Conservation (phyloP, 64 coral and sea anemone genomes). For the Porites australiensis region DNA sequence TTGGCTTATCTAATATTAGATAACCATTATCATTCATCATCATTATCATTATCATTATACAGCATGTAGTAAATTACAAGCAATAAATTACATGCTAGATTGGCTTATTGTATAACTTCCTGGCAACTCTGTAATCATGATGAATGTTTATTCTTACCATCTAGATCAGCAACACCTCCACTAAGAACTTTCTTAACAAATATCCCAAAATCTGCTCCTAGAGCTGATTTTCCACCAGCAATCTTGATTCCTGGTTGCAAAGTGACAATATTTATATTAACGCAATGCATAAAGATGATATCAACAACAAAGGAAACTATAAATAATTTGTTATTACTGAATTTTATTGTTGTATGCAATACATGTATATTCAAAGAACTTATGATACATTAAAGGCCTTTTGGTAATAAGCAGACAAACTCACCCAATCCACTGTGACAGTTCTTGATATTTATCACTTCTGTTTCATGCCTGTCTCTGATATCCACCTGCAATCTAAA, state of each 20-base stretch:
- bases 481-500: background rate
- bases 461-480: constrained; percentile 41
- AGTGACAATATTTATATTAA: background rate
- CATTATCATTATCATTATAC: too few species aligned
- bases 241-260: constrained; percentile 81
- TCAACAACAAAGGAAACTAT: too few species aligned
- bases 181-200: constrained; percentile 93
- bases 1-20: too few species aligned
- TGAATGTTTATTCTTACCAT: constrained; percentile 58
- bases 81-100: too few species aligned
- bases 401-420: background rate
- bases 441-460: constrained; percentile 72
- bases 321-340: too few species aligned
- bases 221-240: constrained; percentile 83
- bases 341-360: too few species aligned
- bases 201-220: constrained; percentile 90
- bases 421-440: constrained; percentile 74
- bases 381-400: too few species aligned
- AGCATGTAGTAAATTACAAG: too few species aligned
- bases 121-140: background rate
- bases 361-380: too few species aligned
- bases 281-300: too few species aligned
- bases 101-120: too few species aligned
- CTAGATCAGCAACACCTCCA: constrained; percentile 83
- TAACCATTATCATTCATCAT: too few species aligned